phyloP scores from a whole-genome alignment of 1,140 invertebrate species.

The Aporrectodea caliginosa region DNA sequence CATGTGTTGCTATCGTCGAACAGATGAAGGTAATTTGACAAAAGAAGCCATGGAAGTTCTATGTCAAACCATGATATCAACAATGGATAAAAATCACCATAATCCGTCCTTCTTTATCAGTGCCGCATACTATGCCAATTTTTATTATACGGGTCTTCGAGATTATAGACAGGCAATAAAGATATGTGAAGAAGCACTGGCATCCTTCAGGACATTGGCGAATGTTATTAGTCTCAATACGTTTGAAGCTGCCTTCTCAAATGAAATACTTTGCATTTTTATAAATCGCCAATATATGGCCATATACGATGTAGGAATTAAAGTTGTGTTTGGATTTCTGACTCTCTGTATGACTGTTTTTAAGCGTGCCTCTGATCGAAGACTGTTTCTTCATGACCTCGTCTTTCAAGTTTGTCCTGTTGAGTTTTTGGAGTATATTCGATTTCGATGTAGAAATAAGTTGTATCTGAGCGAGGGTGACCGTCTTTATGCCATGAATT shows the following conservation, averaged over 20 bases:
- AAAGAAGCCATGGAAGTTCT: no score
- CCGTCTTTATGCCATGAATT: no score
- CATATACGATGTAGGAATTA: not conserved
- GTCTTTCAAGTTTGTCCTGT: no score
- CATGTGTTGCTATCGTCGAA: no score
- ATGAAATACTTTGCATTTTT: not conserved
- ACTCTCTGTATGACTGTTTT: no score
- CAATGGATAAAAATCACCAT: not conserved
- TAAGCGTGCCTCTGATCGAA: no score
- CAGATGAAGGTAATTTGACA: not conserved
- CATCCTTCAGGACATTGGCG: not conserved
- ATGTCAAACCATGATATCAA: no score
- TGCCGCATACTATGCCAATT: not conserved
- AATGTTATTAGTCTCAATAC: not conserved
- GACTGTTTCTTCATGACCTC: no score
- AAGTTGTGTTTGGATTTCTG: not conserved
- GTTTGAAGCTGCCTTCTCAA: no score
- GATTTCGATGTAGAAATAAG: no score
- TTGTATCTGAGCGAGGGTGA: no score
- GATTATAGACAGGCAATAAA: not conserved
- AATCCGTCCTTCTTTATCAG: not conserved
- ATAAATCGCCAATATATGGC: not conserved
- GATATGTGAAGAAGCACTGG: not conserved
- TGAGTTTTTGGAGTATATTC: no score
- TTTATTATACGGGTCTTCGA: not conserved